A percentile compares a stretch with the other conserved stretches of the same genome.
Evolutionary conservation across 2,113 vertebrate species (phyloP).

Genomic region (Hemichromis elongatus): DNA sequence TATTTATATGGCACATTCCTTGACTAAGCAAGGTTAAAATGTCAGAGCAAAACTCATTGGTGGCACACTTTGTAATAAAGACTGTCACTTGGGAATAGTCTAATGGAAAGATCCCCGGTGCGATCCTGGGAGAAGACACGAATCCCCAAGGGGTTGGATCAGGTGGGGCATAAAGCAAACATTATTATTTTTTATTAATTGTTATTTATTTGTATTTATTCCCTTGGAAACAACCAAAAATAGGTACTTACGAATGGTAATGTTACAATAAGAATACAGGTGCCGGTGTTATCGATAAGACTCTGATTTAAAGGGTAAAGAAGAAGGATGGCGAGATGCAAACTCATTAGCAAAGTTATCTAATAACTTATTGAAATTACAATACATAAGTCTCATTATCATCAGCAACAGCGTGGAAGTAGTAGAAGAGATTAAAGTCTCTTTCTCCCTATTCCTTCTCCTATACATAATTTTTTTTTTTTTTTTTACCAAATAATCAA

Average conservation of each 20-base stretch:
- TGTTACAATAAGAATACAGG: neutral
- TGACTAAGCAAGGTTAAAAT: neutral
- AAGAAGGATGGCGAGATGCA: neutral
- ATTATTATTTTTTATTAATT: neutral
- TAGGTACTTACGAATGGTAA: neutral
- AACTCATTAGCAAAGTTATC: slow-evolving; percentile 43
- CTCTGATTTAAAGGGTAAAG: neutral
- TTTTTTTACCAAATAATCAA: neutral
- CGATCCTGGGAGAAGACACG: neutral
- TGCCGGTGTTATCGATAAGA: neutral
- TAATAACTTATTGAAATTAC: too few species aligned
- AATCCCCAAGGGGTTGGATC: neutral
- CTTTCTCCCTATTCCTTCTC: neutral
- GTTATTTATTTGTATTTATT: neutral
- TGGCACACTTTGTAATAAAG: neutral
- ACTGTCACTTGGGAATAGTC: neutral
- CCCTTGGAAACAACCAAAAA: neutral
- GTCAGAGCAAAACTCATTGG: neutral
- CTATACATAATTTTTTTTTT: neutral
- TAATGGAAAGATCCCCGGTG: neutral
- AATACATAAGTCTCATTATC: too few species aligned
- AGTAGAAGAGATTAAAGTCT: neutral
- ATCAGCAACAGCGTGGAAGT: neutral
- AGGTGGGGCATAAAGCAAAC: neutral
- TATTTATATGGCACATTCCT: neutral